Evolutionary conservation across 2,113 vertebrate species (phyloP), one percentile per base, ranked within the genome.

Genomic region (Kryptolebias marmoratus): DNA sequence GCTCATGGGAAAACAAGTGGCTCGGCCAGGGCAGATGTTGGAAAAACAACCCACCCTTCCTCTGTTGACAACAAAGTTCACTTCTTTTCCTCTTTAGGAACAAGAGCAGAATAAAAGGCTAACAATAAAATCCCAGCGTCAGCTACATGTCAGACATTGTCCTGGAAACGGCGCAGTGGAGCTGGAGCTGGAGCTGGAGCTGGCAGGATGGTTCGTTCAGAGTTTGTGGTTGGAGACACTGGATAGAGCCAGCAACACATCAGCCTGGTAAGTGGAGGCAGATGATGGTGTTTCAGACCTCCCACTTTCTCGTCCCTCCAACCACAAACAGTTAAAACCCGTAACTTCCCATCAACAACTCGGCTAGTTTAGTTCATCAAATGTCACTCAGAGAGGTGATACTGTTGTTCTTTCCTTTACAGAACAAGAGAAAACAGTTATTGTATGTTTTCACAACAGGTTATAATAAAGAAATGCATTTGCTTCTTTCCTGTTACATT

Each of bases 181-280:
- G 64, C 58, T 60, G 74, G 67, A 62, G 75, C 68, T 64, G 60
- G 83, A 22, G 22, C 22, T 22, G 22, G 22, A 22, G 22, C 22
- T 22, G 22, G 22, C 73, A 79, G 62, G 82, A 86, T 69, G 73
- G 81, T 81, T 79, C 79, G 80, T 58, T 83, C 79, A 64, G 70
- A 81, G 69, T 71, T 68, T 88, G 88, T 75, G 90, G 86, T 79
- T 77, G 79, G 60, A 88, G 79, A 79, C 74, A 82, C 49, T 65
- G 66, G 75, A 73, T 58, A 68, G 75, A 75, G 75, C 75, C 75
- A 76, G 85, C 55, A 79, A 79, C 73, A 72, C 82, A 81, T 81
- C 80, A 88, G 69, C 77, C 82, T 70, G 73, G 79, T 85, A 89
- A 91, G 86, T 85, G 75, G 80, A 88, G 73, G 81, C 84, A 91